These are phyloP conservation scores for Cherax destructor DNA, from an alignment of 1,140 invertebrate genomes.

Conservation along the genomic window DNA sequence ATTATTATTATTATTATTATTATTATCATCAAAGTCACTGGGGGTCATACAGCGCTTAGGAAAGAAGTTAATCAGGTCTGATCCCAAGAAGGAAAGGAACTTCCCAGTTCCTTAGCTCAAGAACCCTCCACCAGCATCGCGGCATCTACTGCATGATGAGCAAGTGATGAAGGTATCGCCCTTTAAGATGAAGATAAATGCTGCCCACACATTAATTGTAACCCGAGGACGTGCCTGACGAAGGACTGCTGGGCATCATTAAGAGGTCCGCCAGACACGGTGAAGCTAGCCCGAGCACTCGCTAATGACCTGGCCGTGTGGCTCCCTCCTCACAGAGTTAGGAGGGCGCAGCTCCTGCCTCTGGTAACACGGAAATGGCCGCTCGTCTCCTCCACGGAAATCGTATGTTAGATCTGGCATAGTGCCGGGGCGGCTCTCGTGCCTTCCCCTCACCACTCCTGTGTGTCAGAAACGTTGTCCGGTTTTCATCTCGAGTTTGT, in stretches of 20 bases:
- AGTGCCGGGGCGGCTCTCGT: not conserved
- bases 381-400: not conserved
- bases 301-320: not conserved
- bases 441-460: not conserved
- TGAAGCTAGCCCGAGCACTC: not conserved
- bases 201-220: not conserved
- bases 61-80: too few species aligned
- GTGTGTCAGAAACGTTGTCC: too few species aligned
- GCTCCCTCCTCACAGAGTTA: not conserved
- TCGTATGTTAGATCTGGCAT: not conserved
- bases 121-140: too few species aligned
- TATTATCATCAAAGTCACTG: too few species aligned
- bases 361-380: not conserved
- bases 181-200: not conserved
- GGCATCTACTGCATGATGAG: too few species aligned
- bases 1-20: too few species aligned
- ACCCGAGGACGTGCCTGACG: slow-evolving; percentile 2
- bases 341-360: not conserved
- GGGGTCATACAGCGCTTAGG: too few species aligned
- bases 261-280: not conserved
- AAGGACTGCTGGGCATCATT: not conserved
- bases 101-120: too few species aligned
- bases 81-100: too few species aligned
- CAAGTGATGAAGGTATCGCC: not conserved
- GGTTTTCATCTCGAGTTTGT: too few species aligned